A percentile compares a stretch with the other conserved stretches of the same genome.
Evolutionary conservation across 1,140 invertebrate species (phyloP).

Genomic region (Trichomalopsis sarcophagae): DNA sequence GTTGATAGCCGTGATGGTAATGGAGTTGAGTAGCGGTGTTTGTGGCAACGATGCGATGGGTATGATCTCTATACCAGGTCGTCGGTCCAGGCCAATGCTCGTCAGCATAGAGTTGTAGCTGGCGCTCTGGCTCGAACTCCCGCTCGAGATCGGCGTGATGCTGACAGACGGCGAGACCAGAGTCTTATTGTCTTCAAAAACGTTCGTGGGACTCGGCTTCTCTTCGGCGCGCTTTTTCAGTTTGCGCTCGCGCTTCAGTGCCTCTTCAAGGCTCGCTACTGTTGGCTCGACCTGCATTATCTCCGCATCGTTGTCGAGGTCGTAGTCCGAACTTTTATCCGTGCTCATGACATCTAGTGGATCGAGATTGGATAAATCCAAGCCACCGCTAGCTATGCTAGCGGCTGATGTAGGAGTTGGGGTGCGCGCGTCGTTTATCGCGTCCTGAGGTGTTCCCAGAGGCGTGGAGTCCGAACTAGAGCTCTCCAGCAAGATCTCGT

Average conservation of each 20-base stretch:
- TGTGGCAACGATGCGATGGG: constrained; percentile 80
- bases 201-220: constrained; percentile 68
- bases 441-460: constrained; percentile 75
- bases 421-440: constrained; percentile 74
- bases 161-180: constrained; percentile 84
- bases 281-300: constrained; percentile 76
- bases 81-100: constrained; percentile 78
- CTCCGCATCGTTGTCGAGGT: constrained; percentile 76
- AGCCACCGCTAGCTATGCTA: constrained; percentile 77
- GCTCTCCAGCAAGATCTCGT: constrained; percentile 77
- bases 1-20: constrained; percentile 89
- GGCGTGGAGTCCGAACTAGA: constrained; percentile 82
- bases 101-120: constrained; percentile 80
- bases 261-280: constrained; percentile 77
- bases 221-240: constrained; percentile 71
- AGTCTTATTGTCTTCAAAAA: constrained; percentile 78
- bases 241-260: constrained; percentile 74
- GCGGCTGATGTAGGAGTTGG: constrained; percentile 76
- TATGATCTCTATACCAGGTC: constrained; percentile 88
- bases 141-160: constrained; percentile 82
- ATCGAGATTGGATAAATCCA: constrained; percentile 80
- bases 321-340: constrained; percentile 77
- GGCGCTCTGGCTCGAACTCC: constrained; percentile 63
- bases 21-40: constrained; percentile 82
- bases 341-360: constrained; percentile 75